Evolutionary conservation across 2,888 invertebrate species (phyloP), one percentile per base, ranked within the genome.

Genomic region (Scelioninae gen. 1): DNA sequence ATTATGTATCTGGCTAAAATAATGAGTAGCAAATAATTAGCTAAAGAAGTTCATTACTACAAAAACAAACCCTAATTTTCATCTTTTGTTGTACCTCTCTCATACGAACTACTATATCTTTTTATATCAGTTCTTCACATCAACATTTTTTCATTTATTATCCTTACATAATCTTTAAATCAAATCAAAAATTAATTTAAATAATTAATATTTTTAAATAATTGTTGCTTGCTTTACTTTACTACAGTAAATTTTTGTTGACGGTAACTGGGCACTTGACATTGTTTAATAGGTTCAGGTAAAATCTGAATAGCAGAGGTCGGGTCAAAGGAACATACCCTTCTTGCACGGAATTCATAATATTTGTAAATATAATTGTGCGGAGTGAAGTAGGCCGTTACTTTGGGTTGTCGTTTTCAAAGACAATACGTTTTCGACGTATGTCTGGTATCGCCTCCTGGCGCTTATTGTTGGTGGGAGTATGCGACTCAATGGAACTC

Each of bases 401-500:
- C 80, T 74, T 66, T 66, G 58, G 65, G 53, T 49, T 62, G 56
- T 79, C 69, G 49, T 72, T 80, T 80, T 69, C 47, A 53, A 40
- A 82, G 60, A 82, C 82, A 77, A 81, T 81, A 62, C 66, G 32
- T 34, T 51, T 38, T 23, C 55, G 74, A 72, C 58, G 51, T 32
- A 63, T 53, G 58, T 16, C 60, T 49, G 60, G 60, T 68, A 68
- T 66, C 68, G 79, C 74, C 66, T 63, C 43, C 63, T 29, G 68
- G 68, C 68, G 79, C 74, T 72, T 80, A 80, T 80, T 80, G 72
- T 71, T 71, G 77, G 56, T 63, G 83, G 53, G 58, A 78, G 72
- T 68, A 56, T 76, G 43, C 69, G 71, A 49, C 74, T 71, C 71
- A 77, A 77, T 83, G 82, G 56, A 75, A 82, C 84, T 86, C 84